Percentiles rank a stretch among this genome's conserved stretches.
phyloP scores from a whole-genome alignment of 1,140 invertebrate genomes.

The Sitophilus oryzae region DNA sequence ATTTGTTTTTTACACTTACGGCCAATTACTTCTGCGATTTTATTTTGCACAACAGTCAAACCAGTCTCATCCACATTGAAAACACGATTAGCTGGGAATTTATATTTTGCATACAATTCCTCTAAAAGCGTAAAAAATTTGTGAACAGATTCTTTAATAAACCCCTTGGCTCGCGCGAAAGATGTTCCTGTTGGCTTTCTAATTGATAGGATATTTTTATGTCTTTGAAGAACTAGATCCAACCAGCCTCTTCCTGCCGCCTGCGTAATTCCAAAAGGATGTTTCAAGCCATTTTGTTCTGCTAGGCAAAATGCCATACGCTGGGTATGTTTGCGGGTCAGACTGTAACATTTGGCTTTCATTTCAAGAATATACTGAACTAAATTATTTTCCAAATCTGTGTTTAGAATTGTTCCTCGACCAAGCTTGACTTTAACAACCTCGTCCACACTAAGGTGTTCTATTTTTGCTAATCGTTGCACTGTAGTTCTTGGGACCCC shows the following conservation, averaged over 20 bases:
- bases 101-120: constrained; percentile 6
- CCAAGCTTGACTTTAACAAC: constrained; percentile 4
- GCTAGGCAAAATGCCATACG: constrained; percentile 8
- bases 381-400: not conserved
- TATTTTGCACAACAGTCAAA: no score
- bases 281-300: constrained; percentile 3
- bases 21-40: constrained; percentile 2
- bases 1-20: constrained; percentile 43
- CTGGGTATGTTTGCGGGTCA: no score
- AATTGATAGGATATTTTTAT: no score
- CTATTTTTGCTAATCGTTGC: constrained; percentile 4
- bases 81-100: constrained; percentile 14
- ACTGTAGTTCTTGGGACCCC: constrained; percentile 3
- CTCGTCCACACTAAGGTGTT: constrained; percentile 5
- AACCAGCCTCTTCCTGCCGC: not conserved
- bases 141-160: constrained; percentile 12
- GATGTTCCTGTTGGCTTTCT: constrained; percentile 9
- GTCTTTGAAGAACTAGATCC: constrained; percentile 13
- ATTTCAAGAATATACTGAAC: constrained; percentile 8
- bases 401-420: not conserved
- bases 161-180: constrained; percentile 12
- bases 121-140: constrained; percentile 9
- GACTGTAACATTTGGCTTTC: constrained; percentile 5
- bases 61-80: no score
- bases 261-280: constrained; percentile 5